A percentile compares a stretch with the other conserved stretches of the same genome.
Conservation (phyloP, 2,888 invertebrate species). For the Agrochola lota region DNA sequence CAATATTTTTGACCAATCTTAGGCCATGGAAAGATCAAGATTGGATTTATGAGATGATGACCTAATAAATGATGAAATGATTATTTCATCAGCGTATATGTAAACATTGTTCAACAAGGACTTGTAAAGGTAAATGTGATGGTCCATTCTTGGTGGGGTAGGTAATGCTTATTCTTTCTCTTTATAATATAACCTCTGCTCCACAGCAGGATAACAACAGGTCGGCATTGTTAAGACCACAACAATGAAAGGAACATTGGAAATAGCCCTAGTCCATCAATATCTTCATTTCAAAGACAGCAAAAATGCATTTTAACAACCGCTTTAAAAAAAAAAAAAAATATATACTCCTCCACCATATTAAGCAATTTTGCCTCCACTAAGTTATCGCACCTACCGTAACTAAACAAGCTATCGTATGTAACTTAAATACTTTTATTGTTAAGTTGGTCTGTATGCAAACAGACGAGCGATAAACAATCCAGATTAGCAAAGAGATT, state of each 20-base stretch:
- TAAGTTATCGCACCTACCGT: no score
- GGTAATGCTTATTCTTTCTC: neutral
- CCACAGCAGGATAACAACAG: neutral
- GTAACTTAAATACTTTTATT: constrained; percentile 43
- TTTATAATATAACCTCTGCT: no score
- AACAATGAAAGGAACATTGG: neutral
- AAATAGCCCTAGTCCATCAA: neutral
- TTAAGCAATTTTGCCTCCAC: neutral
- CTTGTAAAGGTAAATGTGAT: neutral
- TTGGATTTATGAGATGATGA: no score
- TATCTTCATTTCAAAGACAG: constrained; percentile 13
- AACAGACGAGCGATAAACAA: constrained; percentile 67
- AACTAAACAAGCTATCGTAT: constrained; percentile 16
- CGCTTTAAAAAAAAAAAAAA: no score
- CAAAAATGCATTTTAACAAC: neutral
- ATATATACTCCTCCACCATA: no score
- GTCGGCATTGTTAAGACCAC: neutral
- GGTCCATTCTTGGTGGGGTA: neutral
- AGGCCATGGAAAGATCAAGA: no score
- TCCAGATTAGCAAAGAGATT: constrained; percentile 59
- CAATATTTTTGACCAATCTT: no score
- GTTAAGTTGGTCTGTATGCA: constrained; percentile 28
- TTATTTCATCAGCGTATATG: no score
- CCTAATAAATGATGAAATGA: no score
- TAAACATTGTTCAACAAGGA: no score